Conservation (phyloP, 2,797 vertebrate genomes). For the Mastacembelus armatus region DNA sequence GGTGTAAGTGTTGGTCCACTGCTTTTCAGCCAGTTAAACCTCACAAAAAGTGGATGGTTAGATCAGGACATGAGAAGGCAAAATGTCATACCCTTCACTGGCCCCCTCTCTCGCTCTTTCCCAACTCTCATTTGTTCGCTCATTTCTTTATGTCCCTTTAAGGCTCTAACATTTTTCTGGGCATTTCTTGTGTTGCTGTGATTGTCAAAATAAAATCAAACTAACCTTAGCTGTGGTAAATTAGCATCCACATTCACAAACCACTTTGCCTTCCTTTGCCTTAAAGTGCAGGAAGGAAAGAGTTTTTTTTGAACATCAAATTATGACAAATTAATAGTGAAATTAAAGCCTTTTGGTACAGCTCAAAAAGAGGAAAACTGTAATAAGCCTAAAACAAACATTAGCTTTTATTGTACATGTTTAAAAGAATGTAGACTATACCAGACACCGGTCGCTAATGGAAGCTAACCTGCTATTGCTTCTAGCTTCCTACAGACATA, state of each 20-base stretch:
- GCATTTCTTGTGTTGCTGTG: conserved; percentile 18
- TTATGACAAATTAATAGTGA: conserved; percentile 17
- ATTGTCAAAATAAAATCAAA: conserved; percentile 42
- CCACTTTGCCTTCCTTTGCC: conserved; percentile 23
- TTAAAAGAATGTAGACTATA: too few relatives aligned
- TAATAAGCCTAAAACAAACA: conserved; percentile 6
- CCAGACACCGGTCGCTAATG: too few relatives aligned
- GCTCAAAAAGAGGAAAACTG: too few relatives aligned
- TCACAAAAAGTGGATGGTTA: conserved; percentile 54
- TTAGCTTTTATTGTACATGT: background rate
- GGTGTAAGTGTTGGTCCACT: conserved; percentile 27
- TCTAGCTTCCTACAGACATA: too few relatives aligned
- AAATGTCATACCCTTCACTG: conserved; percentile 48
- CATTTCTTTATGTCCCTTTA: conserved; percentile 7
- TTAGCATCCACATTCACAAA: conserved; percentile 22
- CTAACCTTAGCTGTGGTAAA: conserved; percentile 24
- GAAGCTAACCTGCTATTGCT: too few relatives aligned
- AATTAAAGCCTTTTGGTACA: background rate
- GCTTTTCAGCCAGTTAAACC: conserved; percentile 30
- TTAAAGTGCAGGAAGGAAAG: too few relatives aligned
- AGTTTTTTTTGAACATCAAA: conserved; percentile 30
- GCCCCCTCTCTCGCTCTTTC: conserved; percentile 58
- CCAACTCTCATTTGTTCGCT: conserved; percentile 16
- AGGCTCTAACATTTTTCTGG: conserved; percentile 19
- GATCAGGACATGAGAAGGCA: conserved; percentile 62